Conservation (phyloP, 2,797 vertebrate genomes). For the Orientallactaga sibirica region DNA sequence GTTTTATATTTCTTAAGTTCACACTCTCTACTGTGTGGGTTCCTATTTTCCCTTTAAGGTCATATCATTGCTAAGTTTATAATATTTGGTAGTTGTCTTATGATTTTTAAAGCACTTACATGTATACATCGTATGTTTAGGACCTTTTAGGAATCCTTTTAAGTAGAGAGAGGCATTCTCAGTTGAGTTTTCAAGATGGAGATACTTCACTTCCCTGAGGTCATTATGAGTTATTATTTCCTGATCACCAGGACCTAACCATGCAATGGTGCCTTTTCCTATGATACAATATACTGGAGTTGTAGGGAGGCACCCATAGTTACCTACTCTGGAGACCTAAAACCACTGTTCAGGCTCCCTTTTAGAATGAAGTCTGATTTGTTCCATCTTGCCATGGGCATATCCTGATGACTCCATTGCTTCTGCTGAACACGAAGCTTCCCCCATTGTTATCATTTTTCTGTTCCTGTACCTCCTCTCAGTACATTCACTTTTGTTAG, state of each 20-base stretch:
- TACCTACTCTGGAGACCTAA: background rate
- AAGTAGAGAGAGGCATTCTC: background rate
- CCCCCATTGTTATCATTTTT: background rate
- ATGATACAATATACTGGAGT: fast-evolving
- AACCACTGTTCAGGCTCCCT: background rate
- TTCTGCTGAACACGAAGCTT: background rate
- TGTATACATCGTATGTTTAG: background rate
- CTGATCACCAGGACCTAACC: background rate
- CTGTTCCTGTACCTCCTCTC: background rate
- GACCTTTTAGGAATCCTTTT: constrained; percentile 32
- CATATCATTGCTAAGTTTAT: background rate
- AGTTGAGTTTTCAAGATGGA: background rate
- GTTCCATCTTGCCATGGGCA: background rate
- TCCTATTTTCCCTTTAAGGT: constrained; percentile 10
- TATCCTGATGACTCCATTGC: background rate
- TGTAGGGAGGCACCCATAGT: background rate
- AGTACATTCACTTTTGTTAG: background rate
- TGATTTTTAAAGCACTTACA: background rate
- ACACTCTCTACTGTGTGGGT: background rate
- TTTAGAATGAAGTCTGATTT: background rate
- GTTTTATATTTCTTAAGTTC: constrained; percentile 35
- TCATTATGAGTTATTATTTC: constrained; percentile 41
- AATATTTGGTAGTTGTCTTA: constrained; percentile 13
- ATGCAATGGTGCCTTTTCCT: background rate
- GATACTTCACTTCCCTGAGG: constrained; percentile 23